Evolutionary conservation across 2,113 vertebrate genomes (phyloP).

Genomic region (Vicugna pacos): DNA sequence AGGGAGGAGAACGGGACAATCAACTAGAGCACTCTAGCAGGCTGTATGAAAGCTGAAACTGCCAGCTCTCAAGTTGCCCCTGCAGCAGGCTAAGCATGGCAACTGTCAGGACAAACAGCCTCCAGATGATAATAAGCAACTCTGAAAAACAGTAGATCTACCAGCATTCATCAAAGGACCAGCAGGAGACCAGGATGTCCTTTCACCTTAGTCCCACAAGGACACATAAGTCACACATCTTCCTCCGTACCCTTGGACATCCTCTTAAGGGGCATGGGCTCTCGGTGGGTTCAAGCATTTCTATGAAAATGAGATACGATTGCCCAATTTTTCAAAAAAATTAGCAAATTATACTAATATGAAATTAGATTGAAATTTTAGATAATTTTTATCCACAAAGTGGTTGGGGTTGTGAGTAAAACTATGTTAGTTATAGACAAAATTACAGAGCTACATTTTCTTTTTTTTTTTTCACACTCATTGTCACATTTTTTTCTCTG

Average conservation of each 20-base stretch:
- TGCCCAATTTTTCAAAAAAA: not conserved
- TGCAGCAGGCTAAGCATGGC: not conserved
- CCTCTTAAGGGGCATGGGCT: not conserved
- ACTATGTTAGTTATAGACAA: not conserved
- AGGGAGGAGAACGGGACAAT: not conserved
- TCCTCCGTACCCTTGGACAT: not conserved
- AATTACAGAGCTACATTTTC: not conserved
- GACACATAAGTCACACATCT: not conserved
- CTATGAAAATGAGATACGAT: not conserved
- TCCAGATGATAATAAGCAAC: not conserved
- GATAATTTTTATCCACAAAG: slow-evolving; percentile 12
- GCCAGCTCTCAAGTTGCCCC: not conserved
- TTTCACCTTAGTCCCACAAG: not conserved
- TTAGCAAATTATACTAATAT: not conserved
- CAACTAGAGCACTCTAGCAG: not conserved
- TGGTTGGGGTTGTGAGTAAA: not conserved
- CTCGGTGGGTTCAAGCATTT: not conserved
- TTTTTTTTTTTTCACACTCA: not conserved
- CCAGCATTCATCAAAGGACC: not conserved
- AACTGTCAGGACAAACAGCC: not conserved
- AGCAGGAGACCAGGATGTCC: not conserved
- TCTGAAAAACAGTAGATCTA: not conserved
- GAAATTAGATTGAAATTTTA: not conserved
- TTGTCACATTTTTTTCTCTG: no score
- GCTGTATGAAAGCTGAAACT: not conserved